Evolutionary conservation across 2,888 invertebrate species (phyloP), one percentile per base, ranked within the genome.

Genomic region (Hydraecia micacea): DNA sequence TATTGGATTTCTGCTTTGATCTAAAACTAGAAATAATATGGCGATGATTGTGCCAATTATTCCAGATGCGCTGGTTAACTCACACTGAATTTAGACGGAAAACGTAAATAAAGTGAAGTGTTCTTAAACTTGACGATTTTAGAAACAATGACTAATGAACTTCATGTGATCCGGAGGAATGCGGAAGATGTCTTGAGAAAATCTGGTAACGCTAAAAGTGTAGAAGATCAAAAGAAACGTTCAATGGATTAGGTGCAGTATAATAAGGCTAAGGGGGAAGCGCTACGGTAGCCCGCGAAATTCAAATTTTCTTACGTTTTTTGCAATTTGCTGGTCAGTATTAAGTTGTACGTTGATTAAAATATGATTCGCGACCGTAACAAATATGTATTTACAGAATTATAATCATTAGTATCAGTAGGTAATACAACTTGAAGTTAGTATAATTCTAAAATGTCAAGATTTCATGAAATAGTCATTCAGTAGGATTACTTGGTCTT

Each of bases 1-100:
- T 86, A 87, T 82, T 83, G 66, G 79, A 72, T 78, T 70, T 78
- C 25, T 18, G 39, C 60, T 58, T 73, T 72, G 63, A 62, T 84
- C 85, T 85, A 75, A 84, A 84, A 73, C 84, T 65, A 84, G 80
- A 49, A 52, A 62, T 62, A 72, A 72, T 75, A 74, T 32, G 39
- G 63, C 39, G 62, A 69, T 84, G 75, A 74, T 74, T 80, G 71
- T 63, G 66, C 73, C 62, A 71, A 85, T 86, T 79, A 86, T 28
- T 66, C 67, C 52, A 15, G 75, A 76, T 42, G 84, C 62, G 80
- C 55, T 65, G 28, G 67, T 79, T 65, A 67, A 72, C 70, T 65
- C 63, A 73, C 49, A 28, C 49, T 63, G 58, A 46, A 52, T 75
- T 69, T 46, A 66, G 55, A 55, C 25, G 60, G n/a, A 67, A 62